Evolutionary conservation across 2,113 vertebrate species (phyloP), one percentile per base, ranked within the genome.

Genomic region (Gulo gulo): DNA sequence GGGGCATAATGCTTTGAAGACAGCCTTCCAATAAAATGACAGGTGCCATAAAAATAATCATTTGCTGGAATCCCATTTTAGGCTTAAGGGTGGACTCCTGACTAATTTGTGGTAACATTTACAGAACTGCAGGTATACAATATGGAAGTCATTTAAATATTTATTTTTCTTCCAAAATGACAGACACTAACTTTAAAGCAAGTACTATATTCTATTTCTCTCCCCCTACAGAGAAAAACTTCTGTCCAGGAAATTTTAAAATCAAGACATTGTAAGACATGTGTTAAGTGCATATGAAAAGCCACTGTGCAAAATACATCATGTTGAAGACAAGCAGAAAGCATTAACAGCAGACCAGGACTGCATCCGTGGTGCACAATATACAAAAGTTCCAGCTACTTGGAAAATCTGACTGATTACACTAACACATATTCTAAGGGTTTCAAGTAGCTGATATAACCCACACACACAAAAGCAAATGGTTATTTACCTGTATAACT

Each of bases 181-280:
- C 76, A 84, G 45, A 96, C 12, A 67, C 34, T 82, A 91, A 47
- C 26, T 82, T 91, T 59, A 79, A 93, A 93, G 3, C 52, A 93
- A 91, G n/a, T 91, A 71, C 11, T 88, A 79, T 20, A 2, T 67
- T 69, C 20, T 42, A 29, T n/a, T 82, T 91, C 76, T 42, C 52
- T 23, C 15, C 29, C 16, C 10, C 91, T 4, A n/a, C 3, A 7
- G 13, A 87, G 52, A 91, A 80, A 96, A 95, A 79, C 24, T 71
- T 67, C 9, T 86, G n/a, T 94, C 42, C 59, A 87, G 20, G 26
- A 97, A 89, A 78, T 45, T 89, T 93, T 42, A 61, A 91, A 96
- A 83, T 3, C 15, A 4, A 78, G 39, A 93, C 15, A 31, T 0
- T 67, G 36, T 42, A 85, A 95, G 45, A 65, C 11, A 50, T 14